Evolutionary conservation across 2,888 invertebrate species (phyloP).

Genomic region (Volucella bombylans): DNA sequence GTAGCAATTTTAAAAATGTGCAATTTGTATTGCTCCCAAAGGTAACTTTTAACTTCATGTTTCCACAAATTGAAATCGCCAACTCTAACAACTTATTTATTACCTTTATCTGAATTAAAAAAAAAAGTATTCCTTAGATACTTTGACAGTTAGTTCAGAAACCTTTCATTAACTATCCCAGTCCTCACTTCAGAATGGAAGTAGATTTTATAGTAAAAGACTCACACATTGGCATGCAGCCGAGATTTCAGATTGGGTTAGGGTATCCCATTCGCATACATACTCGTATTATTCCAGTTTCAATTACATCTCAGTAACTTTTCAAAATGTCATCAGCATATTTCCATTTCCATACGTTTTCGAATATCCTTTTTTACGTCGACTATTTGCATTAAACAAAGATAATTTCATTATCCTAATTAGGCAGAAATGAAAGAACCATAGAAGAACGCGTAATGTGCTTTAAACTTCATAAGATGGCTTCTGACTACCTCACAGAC

Average conservation of each 20-base stretch:
- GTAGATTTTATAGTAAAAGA: slow-evolving; percentile 7
- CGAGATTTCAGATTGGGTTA: background rate
- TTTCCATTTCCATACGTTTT: slow-evolving; percentile 31
- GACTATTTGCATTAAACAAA: slow-evolving; percentile 57
- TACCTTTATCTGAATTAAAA: background rate
- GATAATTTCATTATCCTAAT: slow-evolving; percentile 69
- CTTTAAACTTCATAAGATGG: slow-evolving; percentile 36
- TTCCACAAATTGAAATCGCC: too few relatives aligned
- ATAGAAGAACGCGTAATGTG: slow-evolving; percentile 50
- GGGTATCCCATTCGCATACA: slow-evolving; percentile 14
- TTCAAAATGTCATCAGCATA: slow-evolving; percentile 49
- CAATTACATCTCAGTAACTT: slow-evolving; percentile 58
- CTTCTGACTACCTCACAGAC: background rate
- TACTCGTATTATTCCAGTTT: slow-evolving; percentile 52
- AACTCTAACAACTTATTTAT: too few relatives aligned
- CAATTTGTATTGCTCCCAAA: too few relatives aligned
- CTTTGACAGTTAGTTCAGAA: slow-evolving; percentile 30
- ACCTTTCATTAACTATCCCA: slow-evolving; percentile 44
- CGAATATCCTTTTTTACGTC: background rate
- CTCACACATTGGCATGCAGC: slow-evolving; percentile 9
- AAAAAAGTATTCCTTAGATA: slow-evolving; percentile 15
- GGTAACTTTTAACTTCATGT: too few relatives aligned
- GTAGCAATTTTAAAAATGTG: too few relatives aligned
- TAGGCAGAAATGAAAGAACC: slow-evolving; percentile 55
- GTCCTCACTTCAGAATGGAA: slow-evolving; percentile 20